phyloP scores from a whole-genome alignment of 2,888 invertebrate species.

The Magallana nippona region DNA sequence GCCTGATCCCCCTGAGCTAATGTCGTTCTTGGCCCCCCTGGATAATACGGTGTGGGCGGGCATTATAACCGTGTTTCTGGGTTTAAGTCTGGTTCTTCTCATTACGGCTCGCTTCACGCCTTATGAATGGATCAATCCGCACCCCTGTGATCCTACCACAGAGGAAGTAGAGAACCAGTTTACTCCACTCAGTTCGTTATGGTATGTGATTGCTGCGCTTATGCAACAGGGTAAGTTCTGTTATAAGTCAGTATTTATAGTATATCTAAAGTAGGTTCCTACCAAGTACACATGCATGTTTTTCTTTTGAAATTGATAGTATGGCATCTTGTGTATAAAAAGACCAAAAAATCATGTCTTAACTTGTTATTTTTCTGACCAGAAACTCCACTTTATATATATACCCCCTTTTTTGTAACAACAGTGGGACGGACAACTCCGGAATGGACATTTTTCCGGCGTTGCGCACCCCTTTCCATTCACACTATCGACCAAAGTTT shows the following conservation, averaged over 20 bases:
- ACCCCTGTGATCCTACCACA: constrained; percentile 88
- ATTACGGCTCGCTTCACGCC: constrained; percentile 96
- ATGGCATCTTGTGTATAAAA: too few relatives aligned
- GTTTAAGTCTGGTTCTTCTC: constrained; percentile 95
- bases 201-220: constrained; percentile 80
- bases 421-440: too few relatives aligned
- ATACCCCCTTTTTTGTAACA: too few relatives aligned
- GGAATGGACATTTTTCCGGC: too few relatives aligned
- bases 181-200: constrained; percentile 80
- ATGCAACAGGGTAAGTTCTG: constrained; percentile 79
- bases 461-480: too few relatives aligned
- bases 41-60: constrained; percentile 96
- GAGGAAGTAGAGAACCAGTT: constrained; percentile 92
- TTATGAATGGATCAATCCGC: constrained; percentile 92
- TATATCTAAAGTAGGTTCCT: not conserved
- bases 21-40: constrained; percentile 97
- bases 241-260: not conserved
- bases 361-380: too few relatives aligned
- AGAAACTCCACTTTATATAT: too few relatives aligned
- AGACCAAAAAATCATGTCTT: too few relatives aligned
- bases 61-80: constrained; percentile 94
- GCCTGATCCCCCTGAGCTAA: constrained; percentile 88
- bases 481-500: too few relatives aligned
- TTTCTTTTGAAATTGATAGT: too few relatives aligned
- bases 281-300: too few relatives aligned